Evolutionary conservation across 2,888 invertebrate genomes (phyloP).

Genomic region (Drosophila algonquin): DNA sequence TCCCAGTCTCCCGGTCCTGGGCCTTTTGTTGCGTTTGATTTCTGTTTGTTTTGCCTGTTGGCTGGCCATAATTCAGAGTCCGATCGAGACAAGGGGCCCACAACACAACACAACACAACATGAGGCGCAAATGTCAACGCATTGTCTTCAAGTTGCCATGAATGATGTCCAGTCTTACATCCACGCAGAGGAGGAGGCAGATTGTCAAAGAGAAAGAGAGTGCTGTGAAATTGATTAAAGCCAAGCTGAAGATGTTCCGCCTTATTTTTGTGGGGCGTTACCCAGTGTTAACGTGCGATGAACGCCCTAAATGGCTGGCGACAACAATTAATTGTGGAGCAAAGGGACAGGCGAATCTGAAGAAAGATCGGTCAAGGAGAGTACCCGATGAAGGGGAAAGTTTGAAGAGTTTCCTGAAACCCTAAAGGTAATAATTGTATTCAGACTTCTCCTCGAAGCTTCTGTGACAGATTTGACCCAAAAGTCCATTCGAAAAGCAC

Average conservation of each 20-base stretch:
- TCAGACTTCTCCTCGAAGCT: background rate
- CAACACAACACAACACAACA: conserved; percentile 38
- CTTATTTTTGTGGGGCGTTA: conserved; percentile 20
- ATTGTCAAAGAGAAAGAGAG: conserved; percentile 22
- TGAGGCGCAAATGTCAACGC: conserved; percentile 64
- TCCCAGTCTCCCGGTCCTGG: background rate
- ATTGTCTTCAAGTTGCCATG: conserved; percentile 56
- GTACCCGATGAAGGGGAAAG: background rate
- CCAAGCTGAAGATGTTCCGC: conserved; percentile 35
- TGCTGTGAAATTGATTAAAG: conserved; percentile 58
- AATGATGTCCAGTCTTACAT: conserved; percentile 49
- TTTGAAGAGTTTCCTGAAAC: background rate
- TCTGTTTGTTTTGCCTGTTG: conserved; percentile 75
- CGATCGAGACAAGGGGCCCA: conserved; percentile 47
- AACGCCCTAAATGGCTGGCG: conserved; percentile 53
- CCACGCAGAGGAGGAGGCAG: background rate
- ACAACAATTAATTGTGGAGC: conserved; percentile 54
- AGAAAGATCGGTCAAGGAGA: background rate
- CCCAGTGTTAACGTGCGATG: conserved; percentile 61
- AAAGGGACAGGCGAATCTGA: background rate
- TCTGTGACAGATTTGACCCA: conserved; percentile 23
- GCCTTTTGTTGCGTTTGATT: conserved; percentile 63
- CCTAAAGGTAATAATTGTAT: background rate
- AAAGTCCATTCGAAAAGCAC: conserved; percentile 11
- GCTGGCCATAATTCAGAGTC: conserved; percentile 64